A percentile compares a stretch with the other conserved stretches of the same genome.
phyloP scores from a whole-genome alignment of 2,797 vertebrate genomes.

The Mormyrops attenuatus region DNA sequence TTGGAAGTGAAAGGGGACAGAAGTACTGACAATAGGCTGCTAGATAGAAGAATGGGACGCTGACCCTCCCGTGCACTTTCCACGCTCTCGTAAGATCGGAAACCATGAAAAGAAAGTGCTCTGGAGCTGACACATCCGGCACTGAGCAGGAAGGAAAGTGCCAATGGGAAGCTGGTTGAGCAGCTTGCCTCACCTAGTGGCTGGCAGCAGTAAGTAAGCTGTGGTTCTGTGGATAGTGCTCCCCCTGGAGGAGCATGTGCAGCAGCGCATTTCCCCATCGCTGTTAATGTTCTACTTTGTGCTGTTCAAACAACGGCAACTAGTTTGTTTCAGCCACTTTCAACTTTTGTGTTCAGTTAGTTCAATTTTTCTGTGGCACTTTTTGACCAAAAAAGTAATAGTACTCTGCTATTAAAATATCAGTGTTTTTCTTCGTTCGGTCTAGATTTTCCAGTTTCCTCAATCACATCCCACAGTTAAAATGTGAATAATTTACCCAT shows the following conservation, averaged over 20 bases:
- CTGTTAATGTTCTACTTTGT: neutral
- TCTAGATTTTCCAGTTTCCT: neutral
- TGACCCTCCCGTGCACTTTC: neutral
- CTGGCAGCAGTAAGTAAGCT: neutral
- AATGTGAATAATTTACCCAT: neutral
- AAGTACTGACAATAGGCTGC: neutral
- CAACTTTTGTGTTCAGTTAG: neutral
- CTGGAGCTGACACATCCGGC: neutral
- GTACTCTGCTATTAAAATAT: neutral
- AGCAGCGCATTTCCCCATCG: neutral
- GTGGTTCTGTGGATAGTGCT: neutral
- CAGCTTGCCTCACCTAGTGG: conserved; percentile 40
- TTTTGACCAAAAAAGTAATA: conserved; percentile 18
- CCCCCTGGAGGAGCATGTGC: conserved; percentile 26
- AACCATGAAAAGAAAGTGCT: neutral
- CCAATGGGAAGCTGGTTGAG: neutral
- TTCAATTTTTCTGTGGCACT: neutral
- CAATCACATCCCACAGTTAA: neutral
- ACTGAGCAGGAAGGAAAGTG: neutral
- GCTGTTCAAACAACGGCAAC: neutral
- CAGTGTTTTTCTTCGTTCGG: neutral
- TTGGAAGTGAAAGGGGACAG: neutral
- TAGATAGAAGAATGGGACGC: neutral
- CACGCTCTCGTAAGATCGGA: neutral
- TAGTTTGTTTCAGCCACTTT: neutral